Evolutionary conservation across 2,888 invertebrate genomes (phyloP).

Genomic region (Tridacna gigas): DNA sequence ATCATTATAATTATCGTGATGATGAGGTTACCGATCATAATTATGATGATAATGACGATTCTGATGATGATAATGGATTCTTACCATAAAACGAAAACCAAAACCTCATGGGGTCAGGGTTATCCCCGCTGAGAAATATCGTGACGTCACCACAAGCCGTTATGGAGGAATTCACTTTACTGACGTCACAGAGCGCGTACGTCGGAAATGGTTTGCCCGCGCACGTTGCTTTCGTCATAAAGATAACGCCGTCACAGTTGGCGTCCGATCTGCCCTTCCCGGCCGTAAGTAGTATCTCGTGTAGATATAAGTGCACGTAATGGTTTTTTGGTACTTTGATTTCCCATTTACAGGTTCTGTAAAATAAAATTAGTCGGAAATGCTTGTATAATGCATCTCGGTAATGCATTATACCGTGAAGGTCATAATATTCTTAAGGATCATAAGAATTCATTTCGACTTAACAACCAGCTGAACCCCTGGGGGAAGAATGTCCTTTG

Average conservation of each 20-base stretch:
- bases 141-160: slow-evolving; percentile 47
- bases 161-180: slow-evolving; percentile 33
- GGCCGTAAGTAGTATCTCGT: slow-evolving; percentile 47
- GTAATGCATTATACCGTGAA: no score
- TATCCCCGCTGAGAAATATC: slow-evolving; percentile 36
- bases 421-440: no score
- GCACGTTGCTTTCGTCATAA: slow-evolving; percentile 39
- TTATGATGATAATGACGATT: no score
- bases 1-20: no score
- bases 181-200: slow-evolving; percentile 49
- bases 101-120: slow-evolving; percentile 45
- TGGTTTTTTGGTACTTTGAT: slow-evolving; percentile 47
- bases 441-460: no score
- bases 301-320: slow-evolving; percentile 57
- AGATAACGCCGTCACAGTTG: slow-evolving; percentile 50
- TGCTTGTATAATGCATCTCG: no score
- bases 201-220: slow-evolving; percentile 50
- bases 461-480: no score
- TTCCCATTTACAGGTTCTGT: slow-evolving; percentile 56
- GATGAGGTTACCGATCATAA: no score
- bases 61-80: slow-evolving; percentile 23
- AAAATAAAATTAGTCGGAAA: neutral
- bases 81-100: slow-evolving; percentile 62
- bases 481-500: no score
- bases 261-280: neutral